Evolutionary conservation across 2,797 vertebrate species (phyloP), one percentile per base, ranked within the genome.

Genomic region (Labroides dimidiatus): DNA sequence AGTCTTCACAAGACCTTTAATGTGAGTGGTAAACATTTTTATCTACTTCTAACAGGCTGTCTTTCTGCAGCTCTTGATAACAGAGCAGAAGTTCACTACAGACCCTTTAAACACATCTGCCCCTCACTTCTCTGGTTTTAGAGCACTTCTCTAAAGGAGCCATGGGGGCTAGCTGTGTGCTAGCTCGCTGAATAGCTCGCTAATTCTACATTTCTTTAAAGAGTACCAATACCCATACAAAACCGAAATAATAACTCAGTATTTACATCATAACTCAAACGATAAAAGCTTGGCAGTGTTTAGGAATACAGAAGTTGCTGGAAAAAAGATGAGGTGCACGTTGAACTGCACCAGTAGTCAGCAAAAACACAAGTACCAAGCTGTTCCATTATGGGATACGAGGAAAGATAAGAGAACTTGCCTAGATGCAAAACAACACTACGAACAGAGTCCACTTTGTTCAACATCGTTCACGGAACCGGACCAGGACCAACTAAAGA

Each of bases 51-150:
- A 6, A 33, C 30, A 33, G 30, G 30, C 30, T 33, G 30, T 9
- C 30, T 33, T 33, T 33, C 30, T 33, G 30, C 30, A 33, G 30
- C 30, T 33, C 8, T 33, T 33, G 30, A 33, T 33, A 33, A 33
- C 30, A 33, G 30, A 33, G 30, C 30, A 33, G 30, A 33, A 49
- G 53, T 84, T 71, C 87, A 88, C 77, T 72, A 80, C 75, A 64
- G 61, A 41, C 56, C 53, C 86, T 63, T 90, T 90, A 8, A 91
- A 92, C 13, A 14, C 62, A 89, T 78, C 52, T 51, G 54, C 30
- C 62, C 42, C 55, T 74, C 58, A 51, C 45, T 69, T 79, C 65
- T 62, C 72, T 37, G 48, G 30, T 33, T 33, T 33, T 4, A 6
- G 8, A 33, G 30, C 30, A 33, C 30, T 33, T 33, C 70, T 75